Conservation (phyloP, 2,797 vertebrate species). For the Cossypha heuglini region DNA sequence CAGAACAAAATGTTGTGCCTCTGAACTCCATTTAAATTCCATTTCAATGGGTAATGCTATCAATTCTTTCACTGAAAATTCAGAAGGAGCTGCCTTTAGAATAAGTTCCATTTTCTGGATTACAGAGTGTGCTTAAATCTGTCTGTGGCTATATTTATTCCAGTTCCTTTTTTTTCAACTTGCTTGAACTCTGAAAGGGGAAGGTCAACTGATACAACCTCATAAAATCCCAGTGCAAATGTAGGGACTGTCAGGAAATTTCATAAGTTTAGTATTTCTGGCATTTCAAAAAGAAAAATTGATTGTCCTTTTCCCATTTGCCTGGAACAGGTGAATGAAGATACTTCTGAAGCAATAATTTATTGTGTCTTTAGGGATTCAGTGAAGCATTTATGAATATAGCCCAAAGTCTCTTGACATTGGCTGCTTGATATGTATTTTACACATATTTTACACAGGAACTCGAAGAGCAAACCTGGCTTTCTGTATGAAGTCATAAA, state of each 20-base stretch:
- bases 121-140: not conserved
- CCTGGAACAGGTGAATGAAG: conserved; percentile 42
- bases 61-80: not conserved
- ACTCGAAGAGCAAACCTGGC: not conserved
- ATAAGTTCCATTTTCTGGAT: not conserved
- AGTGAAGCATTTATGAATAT: conserved; percentile 44
- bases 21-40: not conserved
- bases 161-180: not conserved
- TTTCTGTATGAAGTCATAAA: conserved; percentile 4
- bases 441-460: conserved; percentile 14
- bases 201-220: conserved; percentile 21
- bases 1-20: not conserved
- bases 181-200: conserved; percentile 8
- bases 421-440: not conserved
- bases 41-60: not conserved
- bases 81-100: not conserved
- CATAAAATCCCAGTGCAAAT: conserved; percentile 28
- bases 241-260: conserved; percentile 24
- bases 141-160: not conserved
- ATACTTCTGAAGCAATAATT: conserved; percentile 58
- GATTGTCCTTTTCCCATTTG: conserved; percentile 49
- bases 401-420: conserved; percentile 42
- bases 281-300: conserved; percentile 52
- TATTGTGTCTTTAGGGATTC: conserved; percentile 34
- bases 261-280: conserved; percentile 30